Percentiles rank a stretch among this genome's conserved stretches.
Evolutionary conservation across 2,888 invertebrate species (phyloP).

Genomic region (Hyposoter didymator): DNA sequence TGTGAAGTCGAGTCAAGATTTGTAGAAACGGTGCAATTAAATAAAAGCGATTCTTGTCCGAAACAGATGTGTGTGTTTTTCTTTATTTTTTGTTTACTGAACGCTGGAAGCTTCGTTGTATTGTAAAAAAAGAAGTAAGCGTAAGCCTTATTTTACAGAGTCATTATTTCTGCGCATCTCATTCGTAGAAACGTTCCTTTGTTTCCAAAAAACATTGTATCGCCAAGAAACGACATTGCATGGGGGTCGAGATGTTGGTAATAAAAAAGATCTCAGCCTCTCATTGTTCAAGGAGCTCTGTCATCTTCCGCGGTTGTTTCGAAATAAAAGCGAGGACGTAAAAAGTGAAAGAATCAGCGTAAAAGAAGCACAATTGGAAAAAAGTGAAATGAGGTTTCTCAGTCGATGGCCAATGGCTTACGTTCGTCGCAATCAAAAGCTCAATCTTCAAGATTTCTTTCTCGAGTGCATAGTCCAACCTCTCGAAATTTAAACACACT

Average conservation of each 20-base stretch:
- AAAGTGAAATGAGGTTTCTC: constrained; percentile 10
- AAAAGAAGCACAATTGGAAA: constrained; percentile 11
- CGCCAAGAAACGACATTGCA: constrained; percentile 4
- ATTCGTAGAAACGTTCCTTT: constrained; percentile 27
- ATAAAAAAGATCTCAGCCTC: constrained; percentile 40
- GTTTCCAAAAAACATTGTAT: constrained; percentile 37
- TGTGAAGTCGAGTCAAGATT: neutral
- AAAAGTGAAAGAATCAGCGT: constrained; percentile 25
- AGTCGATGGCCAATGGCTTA: constrained; percentile 27
- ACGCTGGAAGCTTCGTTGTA: neutral
- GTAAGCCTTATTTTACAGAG: neutral
- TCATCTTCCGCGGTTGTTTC: constrained; percentile 18
- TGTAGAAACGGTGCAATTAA: no score
- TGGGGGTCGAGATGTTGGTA: constrained; percentile 34
- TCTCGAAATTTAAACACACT: neutral
- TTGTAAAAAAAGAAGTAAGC: neutral
- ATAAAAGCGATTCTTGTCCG: no score
- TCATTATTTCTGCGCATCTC: neutral
- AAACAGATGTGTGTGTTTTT: no score
- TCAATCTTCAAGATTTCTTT: constrained; percentile 28
- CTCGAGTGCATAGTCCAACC: neutral
- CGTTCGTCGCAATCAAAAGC: constrained; percentile 40
- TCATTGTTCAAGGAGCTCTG: constrained; percentile 51
- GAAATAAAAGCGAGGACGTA: constrained; percentile 28
- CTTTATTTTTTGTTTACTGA: neutral